Evolutionary conservation across 2,113 vertebrate species (phyloP).

Genomic region (Rhabdomys dilectus): DNA sequence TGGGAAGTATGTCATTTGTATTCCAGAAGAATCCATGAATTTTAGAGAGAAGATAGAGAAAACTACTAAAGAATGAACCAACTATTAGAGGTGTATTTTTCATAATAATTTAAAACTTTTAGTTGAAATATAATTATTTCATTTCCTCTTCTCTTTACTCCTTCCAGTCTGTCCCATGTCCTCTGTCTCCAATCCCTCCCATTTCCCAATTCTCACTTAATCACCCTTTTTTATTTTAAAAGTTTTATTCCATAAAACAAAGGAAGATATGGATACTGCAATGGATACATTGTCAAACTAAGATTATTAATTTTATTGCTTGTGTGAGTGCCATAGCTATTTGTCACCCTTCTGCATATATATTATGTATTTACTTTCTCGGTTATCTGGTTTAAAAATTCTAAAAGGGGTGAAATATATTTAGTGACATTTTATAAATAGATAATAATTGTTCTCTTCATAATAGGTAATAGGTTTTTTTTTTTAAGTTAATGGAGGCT

Average conservation of each 20-base stretch:
- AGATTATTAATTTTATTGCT: neutral
- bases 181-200: neutral
- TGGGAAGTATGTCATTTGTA: conserved; percentile 72
- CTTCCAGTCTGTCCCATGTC: neutral
- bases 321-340: neutral
- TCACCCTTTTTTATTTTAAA: conserved; percentile 37
- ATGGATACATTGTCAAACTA: neutral
- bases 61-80: neutral
- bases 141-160: neutral
- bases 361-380: neutral
- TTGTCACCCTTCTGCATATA: neutral
- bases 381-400: neutral
- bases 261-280: neutral
- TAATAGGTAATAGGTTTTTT: neutral
- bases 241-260: conserved; percentile 16
- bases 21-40: conserved; percentile 76
- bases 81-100: neutral
- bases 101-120: neutral
- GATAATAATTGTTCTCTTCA: neutral
- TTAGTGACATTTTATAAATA: neutral
- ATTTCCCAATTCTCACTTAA: neutral
- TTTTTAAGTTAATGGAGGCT: neutral
- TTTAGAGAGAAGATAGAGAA: conserved; percentile 64
- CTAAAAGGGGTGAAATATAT: neutral
- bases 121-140: neutral